Percentiles rank a stretch among this genome's conserved stretches.
Evolutionary conservation across 2,797 vertebrate species (phyloP).

Genomic region (Knipowitschia caucasica): DNA sequence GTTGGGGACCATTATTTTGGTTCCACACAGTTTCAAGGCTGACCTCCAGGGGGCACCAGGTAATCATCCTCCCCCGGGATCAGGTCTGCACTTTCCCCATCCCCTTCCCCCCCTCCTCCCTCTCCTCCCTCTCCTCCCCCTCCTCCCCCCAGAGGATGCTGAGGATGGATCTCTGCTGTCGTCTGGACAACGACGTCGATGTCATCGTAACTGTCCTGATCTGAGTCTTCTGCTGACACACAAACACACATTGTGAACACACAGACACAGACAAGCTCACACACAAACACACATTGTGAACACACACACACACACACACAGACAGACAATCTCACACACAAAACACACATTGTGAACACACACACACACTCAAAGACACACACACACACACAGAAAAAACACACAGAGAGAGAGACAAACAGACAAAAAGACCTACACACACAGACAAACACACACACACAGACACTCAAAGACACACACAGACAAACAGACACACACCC

Average conservation of each 20-base stretch:
- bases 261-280: neutral
- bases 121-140: neutral
- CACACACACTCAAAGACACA: conserved; percentile 2
- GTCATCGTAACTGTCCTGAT: conserved; percentile 64
- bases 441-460: neutral
- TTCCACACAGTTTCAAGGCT: conserved; percentile 44
- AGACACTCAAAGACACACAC: no score
- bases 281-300: no score
- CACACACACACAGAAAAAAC: neutral
- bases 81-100: neutral
- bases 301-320: neutral
- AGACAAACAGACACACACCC: neutral
- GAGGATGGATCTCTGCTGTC: conserved; percentile 29
- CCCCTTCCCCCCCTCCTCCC: neutral
- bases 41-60: conserved; percentile 32
- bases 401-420: neutral
- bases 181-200: conserved; percentile 18
- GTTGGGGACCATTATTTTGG: no score
- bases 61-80: conserved; percentile 25
- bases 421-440: neutral
- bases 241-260: neutral
- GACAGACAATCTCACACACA: no score
- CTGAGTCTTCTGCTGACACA: conserved; percentile 32
- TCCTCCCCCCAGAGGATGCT: neutral
- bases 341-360: neutral